Evolutionary conservation across 2,113 vertebrate genomes (phyloP), one percentile per base, ranked within the genome.

Genomic region (Crotalus horridus): DNA sequence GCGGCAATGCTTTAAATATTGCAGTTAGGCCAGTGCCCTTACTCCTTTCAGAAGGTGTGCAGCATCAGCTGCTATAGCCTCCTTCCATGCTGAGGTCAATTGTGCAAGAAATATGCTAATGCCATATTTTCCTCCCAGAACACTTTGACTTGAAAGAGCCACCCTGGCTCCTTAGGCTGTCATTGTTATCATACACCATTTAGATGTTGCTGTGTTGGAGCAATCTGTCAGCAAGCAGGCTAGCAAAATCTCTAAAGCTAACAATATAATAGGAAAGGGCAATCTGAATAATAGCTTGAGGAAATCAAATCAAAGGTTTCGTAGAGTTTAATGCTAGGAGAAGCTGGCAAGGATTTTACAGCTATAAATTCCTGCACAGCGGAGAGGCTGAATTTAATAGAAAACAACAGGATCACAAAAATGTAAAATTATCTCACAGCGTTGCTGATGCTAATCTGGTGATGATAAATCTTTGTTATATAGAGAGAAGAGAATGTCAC

Each of bases 161-260:
- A 90, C 6, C 2, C 4, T 0, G 24, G 54, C 17, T 69, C 61
- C 92, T 48, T 91, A 86, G 23, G 21, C 56, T 59, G 93, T 88
- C 85, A 81, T 4, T 0, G 3, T 53, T 87, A 4, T 0, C 0
- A 0, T 0, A 6, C 11, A 26, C 54, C 23, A 6, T 20, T 94
- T 8, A n/a, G 89, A 15, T 11, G 54, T 89, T 93, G 90, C 69
- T 93, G 56, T 39, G 92, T 46, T 88, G 64, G 6, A 93, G 89
- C 90, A 92, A 89, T 89, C 29, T 93, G 56, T 92, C 95, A 88
- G 90, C 4, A 89, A 61, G 69, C 48, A 93, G 17, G 13, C 1
- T 58, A 46, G 48, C 55, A 92, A 91, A 94, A 93, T 15, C 24
- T 92, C 92, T 85, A 86, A 3, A 20, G 0, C 23, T 87, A 17